Evolutionary conservation across 1,140 invertebrate genomes (phyloP).

Genomic region (Papilio polytes): DNA sequence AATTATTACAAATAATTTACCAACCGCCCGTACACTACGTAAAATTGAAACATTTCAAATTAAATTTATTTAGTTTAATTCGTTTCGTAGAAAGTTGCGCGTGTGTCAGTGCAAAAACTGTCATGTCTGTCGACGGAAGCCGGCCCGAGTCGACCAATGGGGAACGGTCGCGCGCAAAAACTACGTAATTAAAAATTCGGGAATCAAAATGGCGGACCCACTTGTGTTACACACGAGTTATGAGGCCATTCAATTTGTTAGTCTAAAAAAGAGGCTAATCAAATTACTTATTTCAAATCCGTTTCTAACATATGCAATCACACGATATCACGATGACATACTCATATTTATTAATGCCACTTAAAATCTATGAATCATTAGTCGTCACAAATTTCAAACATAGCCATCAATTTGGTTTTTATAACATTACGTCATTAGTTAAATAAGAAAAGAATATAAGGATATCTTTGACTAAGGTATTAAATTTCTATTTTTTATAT

Average conservation of each 20-base stretch:
- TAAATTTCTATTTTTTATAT: neutral
- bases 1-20: constrained; percentile 35
- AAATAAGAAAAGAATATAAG: neutral
- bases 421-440: neutral
- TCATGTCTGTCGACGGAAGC: constrained; percentile 46
- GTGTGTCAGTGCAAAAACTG: constrained; percentile 49
- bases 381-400: neutral
- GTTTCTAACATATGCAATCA: neutral
- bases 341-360: neutral
- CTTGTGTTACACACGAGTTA: constrained; percentile 28
- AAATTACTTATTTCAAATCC: neutral
- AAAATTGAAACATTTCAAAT: constrained; percentile 67
- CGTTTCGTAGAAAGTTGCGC: constrained; percentile 54
- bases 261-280: neutral
- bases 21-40: constrained; percentile 16
- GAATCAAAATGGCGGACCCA: constrained; percentile 58
- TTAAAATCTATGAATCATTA: constrained; percentile 1
- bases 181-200: constrained; percentile 67
- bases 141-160: constrained; percentile 43
- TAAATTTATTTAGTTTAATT: constrained; percentile 64
- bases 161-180: constrained; percentile 51
- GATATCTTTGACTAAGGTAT: neutral
- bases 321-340: neutral
- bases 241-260: constrained; percentile 40
- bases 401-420: neutral